Percentiles rank a stretch among this genome's conserved stretches.
Conservation (phyloP, 2,797 vertebrate species). For the Catharus ustulatus region DNA sequence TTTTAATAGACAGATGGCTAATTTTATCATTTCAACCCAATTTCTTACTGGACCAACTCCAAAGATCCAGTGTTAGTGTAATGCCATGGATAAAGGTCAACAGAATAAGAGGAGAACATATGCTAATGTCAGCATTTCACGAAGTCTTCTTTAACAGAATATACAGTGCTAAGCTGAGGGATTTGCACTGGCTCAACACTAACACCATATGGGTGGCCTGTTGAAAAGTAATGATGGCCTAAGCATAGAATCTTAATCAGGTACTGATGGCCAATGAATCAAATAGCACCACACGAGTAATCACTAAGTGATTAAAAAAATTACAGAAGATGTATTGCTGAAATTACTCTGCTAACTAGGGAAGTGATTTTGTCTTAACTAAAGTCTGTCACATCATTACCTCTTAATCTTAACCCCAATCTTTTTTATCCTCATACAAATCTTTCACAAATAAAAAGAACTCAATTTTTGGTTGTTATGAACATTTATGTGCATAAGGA, state of each 20-base stretch:
- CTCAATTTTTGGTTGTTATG: background rate
- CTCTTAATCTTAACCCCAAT: conserved; percentile 11
- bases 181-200: conserved; percentile 90
- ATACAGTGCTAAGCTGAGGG: conserved; percentile 86
- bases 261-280: conserved; percentile 81
- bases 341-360: conserved; percentile 68
- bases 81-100: conserved; percentile 77
- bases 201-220: conserved; percentile 93
- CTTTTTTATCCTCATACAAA: conserved; percentile 42
- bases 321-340: conserved; percentile 80
- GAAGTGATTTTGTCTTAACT: conserved; percentile 58
- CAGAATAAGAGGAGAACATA: conserved; percentile 77
- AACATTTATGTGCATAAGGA: background rate
- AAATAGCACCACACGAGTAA: conserved; percentile 83
- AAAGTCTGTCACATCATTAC: conserved; percentile 44
- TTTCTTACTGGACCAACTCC: conserved; percentile 75
- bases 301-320: conserved; percentile 83
- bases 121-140: conserved; percentile 83
- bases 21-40: conserved; percentile 80
- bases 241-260: conserved; percentile 77
- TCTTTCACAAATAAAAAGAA: conserved; percentile 4
- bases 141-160: conserved; percentile 83
- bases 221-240: conserved; percentile 85
- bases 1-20: conserved; percentile 81
- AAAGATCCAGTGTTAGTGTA: conserved; percentile 71